Evolutionary conservation across 2,797 vertebrate genomes (phyloP).

Genomic region (Oryzias dopingdopingensis): DNA sequence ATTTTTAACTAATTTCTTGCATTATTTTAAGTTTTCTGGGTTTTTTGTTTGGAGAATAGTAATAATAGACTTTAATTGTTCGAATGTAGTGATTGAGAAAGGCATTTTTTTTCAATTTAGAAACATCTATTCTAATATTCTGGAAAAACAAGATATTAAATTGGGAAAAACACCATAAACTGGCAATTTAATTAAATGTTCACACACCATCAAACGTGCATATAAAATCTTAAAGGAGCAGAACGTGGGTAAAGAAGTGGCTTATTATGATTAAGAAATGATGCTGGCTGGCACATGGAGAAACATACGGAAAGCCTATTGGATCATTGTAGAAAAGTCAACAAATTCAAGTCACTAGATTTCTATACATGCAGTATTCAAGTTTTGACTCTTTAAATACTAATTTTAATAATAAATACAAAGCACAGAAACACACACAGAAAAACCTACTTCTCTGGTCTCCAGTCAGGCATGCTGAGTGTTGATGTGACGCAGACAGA

Average conservation of each 20-base stretch:
- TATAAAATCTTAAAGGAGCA: not conserved
- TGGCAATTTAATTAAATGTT: too few species aligned
- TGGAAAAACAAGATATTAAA: too few species aligned
- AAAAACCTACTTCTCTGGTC: slow-evolving; percentile 78
- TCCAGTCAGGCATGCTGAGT: slow-evolving; percentile 79
- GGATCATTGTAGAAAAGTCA: too few species aligned
- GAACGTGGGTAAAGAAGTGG: not conserved
- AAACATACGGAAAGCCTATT: too few species aligned
- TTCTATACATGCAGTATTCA: not conserved
- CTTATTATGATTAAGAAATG: not conserved
- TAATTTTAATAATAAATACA: slow-evolving; percentile 19
- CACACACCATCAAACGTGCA: too few species aligned
- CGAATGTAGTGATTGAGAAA: too few species aligned
- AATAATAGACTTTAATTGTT: too few species aligned
- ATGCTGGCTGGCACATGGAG: too few species aligned
- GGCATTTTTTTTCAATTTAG: not conserved
- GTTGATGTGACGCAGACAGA: slow-evolving; percentile 70
- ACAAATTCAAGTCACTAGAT: not conserved
- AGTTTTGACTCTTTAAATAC: not conserved
- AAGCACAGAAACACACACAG: slow-evolving; percentile 41
- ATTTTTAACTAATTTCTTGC: too few species aligned
- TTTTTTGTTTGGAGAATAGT: too few species aligned
- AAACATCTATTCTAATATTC: not conserved
- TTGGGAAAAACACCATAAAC: too few species aligned
- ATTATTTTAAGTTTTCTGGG: too few species aligned